Base-by-base conservation (phyloP, 1,140 invertebrate species). In the Macrobrachium rosenbergii region DNA sequence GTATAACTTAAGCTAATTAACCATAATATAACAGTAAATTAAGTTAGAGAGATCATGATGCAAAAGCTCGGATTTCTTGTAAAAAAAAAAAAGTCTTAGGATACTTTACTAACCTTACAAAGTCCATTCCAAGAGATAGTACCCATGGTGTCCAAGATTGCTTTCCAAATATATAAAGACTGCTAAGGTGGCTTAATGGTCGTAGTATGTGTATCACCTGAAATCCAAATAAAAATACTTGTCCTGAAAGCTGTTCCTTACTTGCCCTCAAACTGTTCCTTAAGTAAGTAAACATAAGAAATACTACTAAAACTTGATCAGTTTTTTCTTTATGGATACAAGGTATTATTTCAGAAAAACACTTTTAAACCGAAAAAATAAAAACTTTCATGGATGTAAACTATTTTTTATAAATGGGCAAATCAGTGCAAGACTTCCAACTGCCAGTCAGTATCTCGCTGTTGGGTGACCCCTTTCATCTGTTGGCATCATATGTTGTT, bases 111-210 rank as follows among this genome's bases (percentile, higher is more conserved):
- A 12, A 89, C 89, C 89, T 89, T 64, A 81, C 81, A 43, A 88
- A n/a, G 72, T 89, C 89, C 58, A 89, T 85, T 12, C 82, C 82
- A 17, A 89, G 60, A 10, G 89, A 63, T 52, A 89, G 43, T 52
- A 82, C 43, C 85, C 82, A 89, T 19, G 89, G 89, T 37, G 72
- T 75, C 89, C 89, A 89, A 37, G 89, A 88, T 77, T 82, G n/a
- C 82, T 21, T 60, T 23, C 89, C 89, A 82, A 88, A 89, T 23
- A 89, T 58, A n/a, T 89, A 89, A 59, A 87, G 72, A 23, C 82
- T 82, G 17, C 72, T 78, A 17, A 89, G 76, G 23, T 89, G 89
- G 21, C 89, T 80, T 8, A 88, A n/a, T 11, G 89, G 89, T 28
- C 89, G 82, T 21, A 89, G 21, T 10, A 82, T 88, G 43, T 89